Conservation (phyloP, 1,140 invertebrate genomes). For the Caenorhabditis remanei region DNA sequence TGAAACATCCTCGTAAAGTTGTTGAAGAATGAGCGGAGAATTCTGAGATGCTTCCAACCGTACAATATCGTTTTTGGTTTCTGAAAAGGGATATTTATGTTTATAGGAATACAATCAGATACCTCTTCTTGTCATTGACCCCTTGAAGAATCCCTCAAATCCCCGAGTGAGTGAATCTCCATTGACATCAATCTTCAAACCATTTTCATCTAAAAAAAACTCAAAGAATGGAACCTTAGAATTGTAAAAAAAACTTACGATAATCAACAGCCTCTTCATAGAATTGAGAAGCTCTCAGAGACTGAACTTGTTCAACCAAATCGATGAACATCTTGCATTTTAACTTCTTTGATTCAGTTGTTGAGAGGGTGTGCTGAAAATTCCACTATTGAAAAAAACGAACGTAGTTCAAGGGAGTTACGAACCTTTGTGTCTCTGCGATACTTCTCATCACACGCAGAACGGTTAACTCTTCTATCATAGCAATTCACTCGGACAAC, state of each 20-base stretch:
- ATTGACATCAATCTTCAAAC: not conserved
- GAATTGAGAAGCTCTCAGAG: not conserved
- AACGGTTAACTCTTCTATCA: not conserved
- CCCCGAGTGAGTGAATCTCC: not conserved
- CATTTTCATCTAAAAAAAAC: not conserved
- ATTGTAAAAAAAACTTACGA: not conserved
- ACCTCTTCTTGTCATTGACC: not conserved
- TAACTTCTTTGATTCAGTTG: not conserved
- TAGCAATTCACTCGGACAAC: conserved; percentile 13
- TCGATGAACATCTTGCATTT: conserved; percentile 1
- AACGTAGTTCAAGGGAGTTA: not conserved
- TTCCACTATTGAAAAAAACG: not conserved
- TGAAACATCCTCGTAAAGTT: not conserved
- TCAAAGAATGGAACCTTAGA: not conserved
- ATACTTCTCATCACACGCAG: not conserved
- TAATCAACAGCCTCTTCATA: not conserved
- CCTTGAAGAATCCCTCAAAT: not conserved
- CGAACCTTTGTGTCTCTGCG: not conserved
- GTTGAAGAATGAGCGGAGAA: not conserved
- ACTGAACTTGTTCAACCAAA: not conserved
- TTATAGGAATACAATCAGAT: not conserved
- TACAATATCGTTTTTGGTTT: not conserved
- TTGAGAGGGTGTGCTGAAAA: not conserved
- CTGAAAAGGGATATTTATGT: not conserved
- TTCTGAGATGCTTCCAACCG: not conserved